Conservation (phyloP, 1,140 invertebrate species). For the Hetaerina americana region DNA sequence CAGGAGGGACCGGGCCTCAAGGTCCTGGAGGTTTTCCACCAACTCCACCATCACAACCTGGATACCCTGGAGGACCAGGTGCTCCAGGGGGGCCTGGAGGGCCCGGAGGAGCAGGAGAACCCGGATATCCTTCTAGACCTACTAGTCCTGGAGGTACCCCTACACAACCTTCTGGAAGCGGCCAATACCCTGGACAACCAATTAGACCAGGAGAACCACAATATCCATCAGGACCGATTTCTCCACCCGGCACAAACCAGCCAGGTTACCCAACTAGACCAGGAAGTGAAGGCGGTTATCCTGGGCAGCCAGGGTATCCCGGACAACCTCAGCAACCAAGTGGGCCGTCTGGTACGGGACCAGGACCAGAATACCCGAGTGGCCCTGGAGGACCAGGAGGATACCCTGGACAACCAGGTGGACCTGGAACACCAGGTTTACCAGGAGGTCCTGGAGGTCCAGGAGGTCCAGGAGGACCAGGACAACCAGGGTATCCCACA, state of each 20-base stretch:
- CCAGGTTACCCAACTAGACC: slow-evolving; percentile 9
- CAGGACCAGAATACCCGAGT: slow-evolving; percentile 3
- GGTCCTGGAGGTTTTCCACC: slow-evolving; percentile 7
- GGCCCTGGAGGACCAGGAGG: background rate
- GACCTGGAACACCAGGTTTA: background rate
- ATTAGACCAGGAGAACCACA: background rate
- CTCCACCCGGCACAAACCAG: background rate
- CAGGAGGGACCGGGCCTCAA: background rate
- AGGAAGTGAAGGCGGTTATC: slow-evolving; percentile 17
- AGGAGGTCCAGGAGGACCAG: background rate
- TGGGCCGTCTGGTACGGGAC: slow-evolving; percentile 24
- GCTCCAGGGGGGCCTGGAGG: background rate
- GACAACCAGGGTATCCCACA: background rate
- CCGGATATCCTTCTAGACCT: slow-evolving; percentile 20
- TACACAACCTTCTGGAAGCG: no score
- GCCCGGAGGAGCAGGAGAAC: background rate
- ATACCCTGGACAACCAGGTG: slow-evolving; percentile 3
- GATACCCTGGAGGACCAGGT: slow-evolving; percentile 17
- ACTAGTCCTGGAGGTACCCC: slow-evolving; percentile 13
- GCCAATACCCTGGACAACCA: background rate
- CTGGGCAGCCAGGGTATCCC: background rate
- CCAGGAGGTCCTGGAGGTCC: slow-evolving; percentile 12
- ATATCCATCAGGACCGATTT: background rate
- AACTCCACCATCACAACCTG: background rate
- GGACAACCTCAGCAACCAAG: slow-evolving; percentile 23